Evolutionary conservation across 2,113 vertebrate genomes (phyloP), one percentile per base, ranked within the genome.

Genomic region (Stegastes partitus): DNA sequence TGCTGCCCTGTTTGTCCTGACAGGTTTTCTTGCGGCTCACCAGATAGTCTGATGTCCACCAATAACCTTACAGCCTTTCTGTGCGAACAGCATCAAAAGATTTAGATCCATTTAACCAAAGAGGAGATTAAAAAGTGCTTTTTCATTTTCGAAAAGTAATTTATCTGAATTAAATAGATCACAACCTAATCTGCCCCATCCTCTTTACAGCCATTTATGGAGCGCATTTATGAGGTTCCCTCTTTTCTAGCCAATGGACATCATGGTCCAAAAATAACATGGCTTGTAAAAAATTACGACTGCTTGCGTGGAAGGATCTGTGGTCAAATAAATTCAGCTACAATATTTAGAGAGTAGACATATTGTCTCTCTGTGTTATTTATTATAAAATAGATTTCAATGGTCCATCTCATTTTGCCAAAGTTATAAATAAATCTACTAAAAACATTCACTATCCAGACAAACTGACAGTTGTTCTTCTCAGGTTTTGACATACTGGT

Each of bases 101-200:
- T 87, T 84, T 74, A 56, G 49, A 72, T 76, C 50, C 26, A 80
- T 84, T 92, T 84, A 83, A 73, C 67, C 75, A 87, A 79, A 84
- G 53, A 68, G 74, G 53, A 83, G 81, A 91, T 90, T 88, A 85
- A 79, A 81, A 73, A 45, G 51, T 75, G 67, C 11, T 81, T 83
- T 86, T 85, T 47, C 53, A 68, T 83, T 86, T 87, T 68, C 72
- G 37, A 87, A 89, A 87, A 88, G 79, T 84, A 72, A 84, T 87
- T 89, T 74, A 85, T 84, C 70, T 83, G 87, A 90, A 84, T 81
- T 71, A 84, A 89, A 82, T 62, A 85, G 74, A 90, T 89, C 78
- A 68, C 67, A 74, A 70, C 69, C 74, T 90, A 85, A 88, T 87
- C 81, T 90, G 56, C 28, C 55, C 70, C 64, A 78, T 84, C 62